A percentile compares a stretch with the other conserved stretches of the same genome.
These are phyloP conservation scores for Acanthoscelides obtectus DNA, from an alignment of 2,888 invertebrate genomes.

Conservation along the genomic window DNA sequence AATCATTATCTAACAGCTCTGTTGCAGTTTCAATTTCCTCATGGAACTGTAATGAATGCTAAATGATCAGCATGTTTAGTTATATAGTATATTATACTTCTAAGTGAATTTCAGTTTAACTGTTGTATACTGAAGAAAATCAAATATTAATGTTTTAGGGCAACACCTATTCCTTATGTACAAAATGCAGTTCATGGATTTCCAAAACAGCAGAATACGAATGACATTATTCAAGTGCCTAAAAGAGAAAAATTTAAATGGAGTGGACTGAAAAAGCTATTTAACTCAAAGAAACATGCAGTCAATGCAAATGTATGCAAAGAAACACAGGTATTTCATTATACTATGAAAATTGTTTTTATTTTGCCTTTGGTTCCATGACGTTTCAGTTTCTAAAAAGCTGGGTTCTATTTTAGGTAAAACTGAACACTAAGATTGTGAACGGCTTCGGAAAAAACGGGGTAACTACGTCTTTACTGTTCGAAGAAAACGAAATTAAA, in stretches of 20 bases:
- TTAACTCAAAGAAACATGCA: slow-evolving; percentile 37
- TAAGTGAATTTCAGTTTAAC: too few species aligned
- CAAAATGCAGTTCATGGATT: slow-evolving; percentile 64
- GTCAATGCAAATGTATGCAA: slow-evolving; percentile 27
- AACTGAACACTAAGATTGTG: slow-evolving; percentile 51
- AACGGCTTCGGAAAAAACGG: slow-evolving; percentile 47
- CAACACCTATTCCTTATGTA: slow-evolving; percentile 64
- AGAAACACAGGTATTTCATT: slow-evolving; percentile 30
- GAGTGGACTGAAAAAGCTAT: slow-evolving; percentile 51
- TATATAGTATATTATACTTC: too few species aligned
- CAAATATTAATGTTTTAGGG: slow-evolving; percentile 51
- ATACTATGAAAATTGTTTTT: slow-evolving; percentile 23
- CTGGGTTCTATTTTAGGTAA: slow-evolving; percentile 48
- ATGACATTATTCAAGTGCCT: slow-evolving; percentile 11
- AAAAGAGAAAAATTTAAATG: slow-evolving; percentile 44
- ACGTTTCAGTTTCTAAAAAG: not conserved
- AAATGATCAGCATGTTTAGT: too few species aligned
- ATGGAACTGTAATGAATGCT: too few species aligned
- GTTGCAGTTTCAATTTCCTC: too few species aligned
- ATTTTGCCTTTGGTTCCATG: too few species aligned
- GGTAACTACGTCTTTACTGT: slow-evolving; percentile 49
- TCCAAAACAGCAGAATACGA: slow-evolving; percentile 45
- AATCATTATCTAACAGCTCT: too few species aligned
- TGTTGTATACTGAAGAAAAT: too few species aligned
- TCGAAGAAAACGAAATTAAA: slow-evolving; percentile 32